Percentiles rank a stretch among this genome's conserved stretches.
Evolutionary conservation across 2,888 invertebrate genomes (phyloP).

Genomic region (Amblyjoppa fuscipennis): DNA sequence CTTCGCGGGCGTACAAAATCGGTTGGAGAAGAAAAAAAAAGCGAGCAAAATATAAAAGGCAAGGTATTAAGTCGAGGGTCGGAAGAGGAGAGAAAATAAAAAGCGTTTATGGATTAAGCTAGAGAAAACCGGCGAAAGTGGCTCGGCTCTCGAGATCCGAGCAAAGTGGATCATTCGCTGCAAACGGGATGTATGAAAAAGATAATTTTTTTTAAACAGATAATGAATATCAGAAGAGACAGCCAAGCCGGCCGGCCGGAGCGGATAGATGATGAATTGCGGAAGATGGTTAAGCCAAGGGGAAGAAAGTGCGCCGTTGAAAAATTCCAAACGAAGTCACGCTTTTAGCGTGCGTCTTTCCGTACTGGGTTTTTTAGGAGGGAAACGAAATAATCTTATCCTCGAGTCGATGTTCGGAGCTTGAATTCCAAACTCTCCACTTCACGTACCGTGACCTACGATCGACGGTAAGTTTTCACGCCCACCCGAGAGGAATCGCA

Average conservation of each 20-base stretch:
- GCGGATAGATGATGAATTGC: neutral
- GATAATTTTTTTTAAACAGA: constrained; percentile 1
- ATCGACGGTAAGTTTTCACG: neutral
- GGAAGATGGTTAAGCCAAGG: neutral
- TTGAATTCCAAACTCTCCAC: neutral
- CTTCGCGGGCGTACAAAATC: constrained; percentile 45
- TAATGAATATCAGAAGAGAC: constrained; percentile 9
- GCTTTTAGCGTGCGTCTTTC: neutral
- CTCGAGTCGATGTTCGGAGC: neutral
- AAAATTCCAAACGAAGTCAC: neutral
- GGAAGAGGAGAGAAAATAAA: constrained; percentile 29
- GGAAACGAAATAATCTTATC: neutral
- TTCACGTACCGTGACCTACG: neutral
- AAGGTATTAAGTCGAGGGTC: constrained; percentile 24
- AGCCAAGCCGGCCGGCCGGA: constrained; percentile 1
- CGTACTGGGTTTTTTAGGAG: neutral
- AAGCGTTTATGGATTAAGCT: constrained; percentile 45
- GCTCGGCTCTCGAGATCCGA: constrained; percentile 26
- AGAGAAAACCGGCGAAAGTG: constrained; percentile 44
- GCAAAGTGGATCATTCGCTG: constrained; percentile 50
- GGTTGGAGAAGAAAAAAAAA: constrained; percentile 31
- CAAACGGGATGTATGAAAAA: neutral
- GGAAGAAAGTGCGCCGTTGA: neutral
- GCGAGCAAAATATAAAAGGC: constrained; percentile 37
- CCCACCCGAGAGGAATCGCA: neutral